Evolutionary conservation across 2,797 vertebrate species (phyloP), one percentile per base, ranked within the genome.

Genomic region (Steatocranus sp.): DNA sequence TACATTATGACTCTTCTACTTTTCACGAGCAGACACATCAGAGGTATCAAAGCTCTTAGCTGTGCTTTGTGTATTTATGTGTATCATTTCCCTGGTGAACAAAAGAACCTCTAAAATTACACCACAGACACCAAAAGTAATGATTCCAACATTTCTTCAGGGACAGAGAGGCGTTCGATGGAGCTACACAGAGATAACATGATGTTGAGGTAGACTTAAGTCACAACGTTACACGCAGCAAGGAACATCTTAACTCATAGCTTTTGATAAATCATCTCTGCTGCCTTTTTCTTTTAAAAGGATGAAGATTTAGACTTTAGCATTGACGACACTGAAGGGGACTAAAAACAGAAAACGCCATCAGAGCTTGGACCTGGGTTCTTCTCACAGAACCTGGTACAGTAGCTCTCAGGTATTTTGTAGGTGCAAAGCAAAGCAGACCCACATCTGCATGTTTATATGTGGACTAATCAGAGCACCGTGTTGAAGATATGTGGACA

Each of bases 121-220:
- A 58, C 78, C 83, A 66, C 85, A 86, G 58, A 48, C 82, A 85
- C 83, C 54, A 74, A 11, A 17, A 77, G 46, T 75, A 7, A 83
- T 73, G 76, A 73, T 11, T 38, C 63, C n/a, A 34, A 80, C 50
- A 32, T 43, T 53, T 68, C 32, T 51, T 27, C 50, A 51, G 78
- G 2, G 12, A n/a, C 23, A 15, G 50, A 8, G 12, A 15, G n/a
- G 14, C 0, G 38, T 32, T 77, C 1, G n/a, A 49, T 61, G n/a
- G 68, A 83, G 74, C 43, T 15, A 32, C 73, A 4, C 27, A 12
- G 25, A 76, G 56, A 83, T 76, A 50, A 41, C 78, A 80, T 32
- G 78, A 46, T 58, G 77, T 50, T 34, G 79, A 50, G 79, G 38
- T 30, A 20, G 14, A 43, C 63, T 1, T 23, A 10, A 41, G 61